Percentiles rank a stretch among this genome's conserved stretches.
Conservation (phyloP, 2,888 invertebrate genomes). For the Dicyrtomina minuta region DNA sequence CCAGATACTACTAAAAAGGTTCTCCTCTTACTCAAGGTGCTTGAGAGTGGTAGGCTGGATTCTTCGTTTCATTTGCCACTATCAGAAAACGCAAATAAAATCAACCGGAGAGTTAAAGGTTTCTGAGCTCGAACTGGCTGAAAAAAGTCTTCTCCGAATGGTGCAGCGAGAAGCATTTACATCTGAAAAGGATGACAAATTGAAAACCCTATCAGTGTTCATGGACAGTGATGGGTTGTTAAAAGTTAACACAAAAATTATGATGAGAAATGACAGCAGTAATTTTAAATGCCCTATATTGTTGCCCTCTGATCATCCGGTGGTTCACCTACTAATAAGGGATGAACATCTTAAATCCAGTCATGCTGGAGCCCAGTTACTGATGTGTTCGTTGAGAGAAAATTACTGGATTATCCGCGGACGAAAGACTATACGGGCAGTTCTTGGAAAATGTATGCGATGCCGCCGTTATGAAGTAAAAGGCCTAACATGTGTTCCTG, state of each 20-base stretch:
- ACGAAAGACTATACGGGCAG: neutral
- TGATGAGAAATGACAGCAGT: constrained; percentile 40
- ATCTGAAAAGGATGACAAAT: neutral
- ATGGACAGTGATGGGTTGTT: neutral
- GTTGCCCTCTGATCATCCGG: constrained; percentile 50
- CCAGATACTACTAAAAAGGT: neutral
- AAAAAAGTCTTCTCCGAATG: neutral
- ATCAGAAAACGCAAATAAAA: no score
- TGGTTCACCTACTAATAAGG: constrained; percentile 44
- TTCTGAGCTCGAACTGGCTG: neutral
- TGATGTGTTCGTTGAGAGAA: neutral
- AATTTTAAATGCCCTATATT: constrained; percentile 53
- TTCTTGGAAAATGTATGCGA: neutral
- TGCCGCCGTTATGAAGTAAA: constrained; percentile 2
- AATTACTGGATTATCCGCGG: neutral
- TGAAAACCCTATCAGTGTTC: neutral
- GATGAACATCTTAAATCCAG: neutral
- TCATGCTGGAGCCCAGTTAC: constrained; percentile 11
- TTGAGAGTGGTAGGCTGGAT: constrained; percentile 51
- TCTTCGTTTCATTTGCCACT: constrained; percentile 14
- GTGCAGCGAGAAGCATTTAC: constrained; percentile 11
- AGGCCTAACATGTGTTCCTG: neutral
- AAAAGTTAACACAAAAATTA: constrained; percentile 22
- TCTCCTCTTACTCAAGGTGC: constrained; percentile 39
- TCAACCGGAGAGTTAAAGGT: neutral